phyloP scores from a whole-genome alignment of 1,140 invertebrate species.

The Vollenhovia emeryi region DNA sequence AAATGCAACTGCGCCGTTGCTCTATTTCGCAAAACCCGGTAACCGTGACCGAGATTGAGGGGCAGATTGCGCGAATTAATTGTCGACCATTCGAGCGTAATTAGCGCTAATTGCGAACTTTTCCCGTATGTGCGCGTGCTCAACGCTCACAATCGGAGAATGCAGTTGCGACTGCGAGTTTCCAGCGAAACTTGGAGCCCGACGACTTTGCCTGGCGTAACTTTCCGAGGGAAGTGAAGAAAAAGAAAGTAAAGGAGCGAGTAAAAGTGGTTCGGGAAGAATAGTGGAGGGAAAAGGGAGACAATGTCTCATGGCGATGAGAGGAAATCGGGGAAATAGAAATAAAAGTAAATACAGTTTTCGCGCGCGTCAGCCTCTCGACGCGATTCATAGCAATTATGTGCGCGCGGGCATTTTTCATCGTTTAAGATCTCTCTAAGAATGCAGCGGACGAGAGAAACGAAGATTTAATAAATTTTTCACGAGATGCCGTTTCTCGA shows the following conservation, averaged over 20 bases:
- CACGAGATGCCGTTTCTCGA: background rate
- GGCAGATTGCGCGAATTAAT: constrained; percentile 58
- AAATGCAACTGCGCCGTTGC: constrained; percentile 28
- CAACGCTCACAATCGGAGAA: constrained; percentile 49
- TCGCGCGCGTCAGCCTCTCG: constrained; percentile 4
- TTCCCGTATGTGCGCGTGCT: constrained; percentile 45
- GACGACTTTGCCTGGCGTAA: constrained; percentile 44
- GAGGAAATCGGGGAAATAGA: constrained; percentile 3
- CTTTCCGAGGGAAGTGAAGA: constrained; percentile 42
- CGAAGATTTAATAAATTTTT: constrained; percentile 20
- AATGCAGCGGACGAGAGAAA: background rate
- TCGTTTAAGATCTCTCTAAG: background rate
- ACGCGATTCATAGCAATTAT: constrained; percentile 58
- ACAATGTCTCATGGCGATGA: constrained; percentile 39
- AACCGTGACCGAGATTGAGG: constrained; percentile 56
- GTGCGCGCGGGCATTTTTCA: constrained; percentile 5
- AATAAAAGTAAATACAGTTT: constrained; percentile 52
- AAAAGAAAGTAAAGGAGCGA: constrained; percentile 32
- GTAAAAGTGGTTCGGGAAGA: constrained; percentile 32
- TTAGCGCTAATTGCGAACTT: constrained; percentile 60
- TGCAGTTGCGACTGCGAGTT: constrained; percentile 53
- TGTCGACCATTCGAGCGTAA: constrained; percentile 61
- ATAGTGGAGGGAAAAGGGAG: background rate
- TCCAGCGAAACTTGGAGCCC: constrained; percentile 36
- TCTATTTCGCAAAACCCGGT: constrained; percentile 54